A percentile compares a stretch with the other conserved stretches of the same genome.
Evolutionary conservation across 2,113 vertebrate species (phyloP).

Genomic region (Toxotes chatareus): DNA sequence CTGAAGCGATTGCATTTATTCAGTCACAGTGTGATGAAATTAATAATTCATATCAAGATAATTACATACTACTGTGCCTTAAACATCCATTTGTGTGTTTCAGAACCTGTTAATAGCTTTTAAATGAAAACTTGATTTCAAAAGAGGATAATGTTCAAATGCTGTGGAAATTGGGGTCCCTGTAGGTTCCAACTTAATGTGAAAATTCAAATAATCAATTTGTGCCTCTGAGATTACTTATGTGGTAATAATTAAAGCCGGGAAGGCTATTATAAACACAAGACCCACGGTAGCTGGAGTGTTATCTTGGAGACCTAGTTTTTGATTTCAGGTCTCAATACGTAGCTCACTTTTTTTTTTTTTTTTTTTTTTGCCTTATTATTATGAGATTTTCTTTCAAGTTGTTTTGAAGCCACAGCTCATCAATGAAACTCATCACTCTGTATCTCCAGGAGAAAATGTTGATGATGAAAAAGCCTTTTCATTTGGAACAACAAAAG

Average conservation of each 20-base stretch:
- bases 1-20: slow-evolving; percentile 44
- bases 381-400: slow-evolving; percentile 36
- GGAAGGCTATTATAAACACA: slow-evolving; percentile 61
- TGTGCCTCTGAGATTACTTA: slow-evolving; percentile 71
- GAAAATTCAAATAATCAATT: slow-evolving; percentile 74
- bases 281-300: slow-evolving; percentile 5
- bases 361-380: background rate
- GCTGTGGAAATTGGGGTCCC: slow-evolving; percentile 65
- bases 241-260: slow-evolving; percentile 74
- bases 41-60: slow-evolving; percentile 72
- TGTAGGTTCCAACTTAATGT: slow-evolving; percentile 68
- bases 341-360: background rate
- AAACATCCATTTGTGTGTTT: slow-evolving; percentile 68
- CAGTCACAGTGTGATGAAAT: slow-evolving; percentile 57
- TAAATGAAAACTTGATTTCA: slow-evolving; percentile 71
- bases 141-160: slow-evolving; percentile 66
- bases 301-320: slow-evolving; percentile 44
- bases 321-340: slow-evolving; percentile 48
- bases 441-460: slow-evolving; percentile 33
- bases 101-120: slow-evolving; percentile 67
- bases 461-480: slow-evolving; percentile 44
- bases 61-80: slow-evolving; percentile 59
- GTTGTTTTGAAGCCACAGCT: slow-evolving; percentile 53
- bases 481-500: slow-evolving; percentile 61
- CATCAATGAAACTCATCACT: slow-evolving; percentile 53